Conservation (phyloP, 1,140 invertebrate species). For the Geopemphigus sp. region DNA sequence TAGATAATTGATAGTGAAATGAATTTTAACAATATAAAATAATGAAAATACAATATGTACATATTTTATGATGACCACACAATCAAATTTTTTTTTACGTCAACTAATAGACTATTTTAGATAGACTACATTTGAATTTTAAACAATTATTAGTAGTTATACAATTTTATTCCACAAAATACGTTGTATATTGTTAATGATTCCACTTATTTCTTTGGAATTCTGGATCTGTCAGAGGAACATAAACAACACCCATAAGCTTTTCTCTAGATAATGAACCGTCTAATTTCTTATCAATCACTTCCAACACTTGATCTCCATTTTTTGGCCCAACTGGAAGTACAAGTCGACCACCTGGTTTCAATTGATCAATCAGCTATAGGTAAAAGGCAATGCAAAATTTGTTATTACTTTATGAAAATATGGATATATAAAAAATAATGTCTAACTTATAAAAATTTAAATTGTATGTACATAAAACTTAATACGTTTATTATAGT, state of each 20-base stretch:
- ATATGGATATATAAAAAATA: too few species aligned
- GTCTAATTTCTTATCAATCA: conserved; percentile 83
- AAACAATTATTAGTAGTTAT: neutral
- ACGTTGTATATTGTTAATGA: neutral
- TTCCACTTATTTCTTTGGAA: conserved; percentile 21
- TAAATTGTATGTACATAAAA: too few species aligned
- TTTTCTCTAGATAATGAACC: conserved; percentile 74
- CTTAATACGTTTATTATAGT: too few species aligned
- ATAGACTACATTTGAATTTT: neutral
- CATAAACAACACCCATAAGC: conserved; percentile 95
- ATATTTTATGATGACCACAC: neutral
- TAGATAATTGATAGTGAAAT: neutral
- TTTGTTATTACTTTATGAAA: too few species aligned
- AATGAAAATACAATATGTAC: neutral
- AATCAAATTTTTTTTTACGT: neutral
- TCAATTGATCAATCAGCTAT: conserved; percentile 71
- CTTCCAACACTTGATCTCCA: conserved; percentile 76
- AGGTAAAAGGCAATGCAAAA: conserved; percentile 50
- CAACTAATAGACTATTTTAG: too few species aligned
- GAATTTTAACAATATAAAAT: conserved; percentile 4
- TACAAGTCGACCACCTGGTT: conserved; percentile 83
- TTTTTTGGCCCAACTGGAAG: conserved; percentile 85
- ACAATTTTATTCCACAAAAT: conserved; percentile 1
- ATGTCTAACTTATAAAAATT: too few species aligned
- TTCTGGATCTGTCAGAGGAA: conserved; percentile 81